Evolutionary conservation across 1,140 invertebrate species (phyloP).

Genomic region (Orussus abietinus): DNA sequence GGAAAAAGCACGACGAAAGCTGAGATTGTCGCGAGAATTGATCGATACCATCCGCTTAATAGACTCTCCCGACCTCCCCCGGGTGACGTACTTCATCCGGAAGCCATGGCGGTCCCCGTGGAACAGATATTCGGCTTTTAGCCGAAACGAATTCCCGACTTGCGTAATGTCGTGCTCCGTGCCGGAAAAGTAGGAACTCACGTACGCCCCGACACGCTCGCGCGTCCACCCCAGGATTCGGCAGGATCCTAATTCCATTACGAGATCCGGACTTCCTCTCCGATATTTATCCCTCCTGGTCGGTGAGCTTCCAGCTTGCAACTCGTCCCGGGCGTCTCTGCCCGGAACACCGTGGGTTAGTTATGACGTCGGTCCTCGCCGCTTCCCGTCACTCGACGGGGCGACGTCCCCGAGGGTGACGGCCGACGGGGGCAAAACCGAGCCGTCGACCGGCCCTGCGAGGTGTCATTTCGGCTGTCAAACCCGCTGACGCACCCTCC

Average conservation of each 20-base stretch:
- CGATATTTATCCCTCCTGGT: not conserved
- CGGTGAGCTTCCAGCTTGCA: too few species aligned
- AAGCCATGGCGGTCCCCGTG: too few species aligned
- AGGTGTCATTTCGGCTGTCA: conserved; percentile 18
- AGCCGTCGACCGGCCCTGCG: too few species aligned
- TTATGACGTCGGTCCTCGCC: conserved; percentile 19
- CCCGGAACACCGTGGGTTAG: too few species aligned
- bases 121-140: too few species aligned
- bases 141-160: too few species aligned
- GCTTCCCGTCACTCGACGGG: conserved; percentile 26
- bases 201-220: conserved; percentile 15
- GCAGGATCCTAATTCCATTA: conserved; percentile 38
- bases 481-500: conserved; percentile 9
- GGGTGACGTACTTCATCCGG: too few species aligned
- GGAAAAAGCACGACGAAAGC: too few species aligned
- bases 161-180: not conserved
- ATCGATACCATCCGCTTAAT: too few species aligned
- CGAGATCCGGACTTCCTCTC: conserved; percentile 9
- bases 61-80: too few species aligned
- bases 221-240: conserved; percentile 28
- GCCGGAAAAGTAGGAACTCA: conserved; percentile 27
- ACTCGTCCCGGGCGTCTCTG: too few species aligned
- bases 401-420: conserved; percentile 23
- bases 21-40: too few species aligned
- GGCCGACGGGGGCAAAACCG: conserved; percentile 26